Evolutionary conservation across 2,797 vertebrate genomes (phyloP), one percentile per base, ranked within the genome.

Genomic region (Rhinella marina): DNA sequence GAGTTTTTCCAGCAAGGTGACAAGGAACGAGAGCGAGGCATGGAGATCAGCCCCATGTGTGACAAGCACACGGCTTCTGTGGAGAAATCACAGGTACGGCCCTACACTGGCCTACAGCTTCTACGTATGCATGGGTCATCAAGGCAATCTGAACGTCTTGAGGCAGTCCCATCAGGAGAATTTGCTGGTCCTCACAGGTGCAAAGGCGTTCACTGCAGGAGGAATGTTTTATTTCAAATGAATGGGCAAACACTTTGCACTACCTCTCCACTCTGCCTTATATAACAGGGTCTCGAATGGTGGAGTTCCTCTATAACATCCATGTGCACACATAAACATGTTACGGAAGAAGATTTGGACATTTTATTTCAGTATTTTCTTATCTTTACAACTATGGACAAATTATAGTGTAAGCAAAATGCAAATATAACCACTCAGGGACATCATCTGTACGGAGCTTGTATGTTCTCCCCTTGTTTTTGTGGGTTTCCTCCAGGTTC

Each of bases 1-100:
- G 98, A 99, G 92, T 99, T 99, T 94, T 99, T 99, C 95, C 98
- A 99, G 90, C 98, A 99, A 92, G 98, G 98, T 57, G 98, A 99
- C 95, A 94, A 97, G 50, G 98, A 99, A 90, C 90, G 98, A 76
- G 98, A 99, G 90, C 95, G 97, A 1, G 98, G 98, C 7, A 99
- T 99, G 98, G 98, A 99, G 90, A 98, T 99, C 91, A 99, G 98
- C 90, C 97, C 98, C 0, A 99, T 99, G 98, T 99, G 98, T 29
- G 98, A 99, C 94, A 99, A 99, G 29, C 98, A 99, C 93, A 99
- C 98, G 0, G 98, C 98, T 1, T 99, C 98, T 0, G 98, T 99
- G 90, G 98, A 99, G 90, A 98, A 99, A 91, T 99, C 98, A 50
- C 98, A 99, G 98, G 98, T 99, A 94, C 52, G 23, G 82, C 57